These are phyloP conservation scores for Trinorchestia longiramus DNA, from an alignment of 1,140 invertebrate genomes.

Conservation along the genomic window DNA sequence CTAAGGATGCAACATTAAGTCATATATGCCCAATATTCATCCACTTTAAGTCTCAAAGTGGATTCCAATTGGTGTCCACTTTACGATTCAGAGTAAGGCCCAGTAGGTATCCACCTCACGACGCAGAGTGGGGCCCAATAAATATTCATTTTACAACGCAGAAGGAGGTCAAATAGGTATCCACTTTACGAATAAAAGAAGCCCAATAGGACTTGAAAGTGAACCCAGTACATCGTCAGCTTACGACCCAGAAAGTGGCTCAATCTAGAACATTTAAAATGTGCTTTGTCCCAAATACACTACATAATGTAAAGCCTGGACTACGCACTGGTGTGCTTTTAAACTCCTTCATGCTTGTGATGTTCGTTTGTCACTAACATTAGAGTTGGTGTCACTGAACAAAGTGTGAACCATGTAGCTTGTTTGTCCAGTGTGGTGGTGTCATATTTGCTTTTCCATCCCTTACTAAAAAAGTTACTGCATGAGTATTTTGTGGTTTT, in stretches of 20 bases:
- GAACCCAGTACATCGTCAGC: neutral
- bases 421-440: neutral
- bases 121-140: neutral
- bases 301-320: neutral
- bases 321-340: neutral
- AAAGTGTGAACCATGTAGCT: neutral
- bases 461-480: neutral
- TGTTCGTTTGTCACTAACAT: neutral
- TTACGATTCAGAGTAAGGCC: neutral
- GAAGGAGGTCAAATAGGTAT: neutral
- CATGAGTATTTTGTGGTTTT: conserved; percentile 9
- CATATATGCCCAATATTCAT: neutral
- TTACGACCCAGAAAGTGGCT: neutral
- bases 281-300: neutral
- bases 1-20: neutral
- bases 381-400: neutral
- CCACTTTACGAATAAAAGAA: neutral
- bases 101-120: neutral
- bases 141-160: neutral
- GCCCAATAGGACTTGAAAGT: neutral
- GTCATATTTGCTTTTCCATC: neutral
- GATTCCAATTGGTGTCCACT: neutral
- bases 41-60: neutral
- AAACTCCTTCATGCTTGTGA: neutral
- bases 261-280: neutral